phyloP scores from a whole-genome alignment of 2,888 invertebrate species.

The Campaea margaritaria region DNA sequence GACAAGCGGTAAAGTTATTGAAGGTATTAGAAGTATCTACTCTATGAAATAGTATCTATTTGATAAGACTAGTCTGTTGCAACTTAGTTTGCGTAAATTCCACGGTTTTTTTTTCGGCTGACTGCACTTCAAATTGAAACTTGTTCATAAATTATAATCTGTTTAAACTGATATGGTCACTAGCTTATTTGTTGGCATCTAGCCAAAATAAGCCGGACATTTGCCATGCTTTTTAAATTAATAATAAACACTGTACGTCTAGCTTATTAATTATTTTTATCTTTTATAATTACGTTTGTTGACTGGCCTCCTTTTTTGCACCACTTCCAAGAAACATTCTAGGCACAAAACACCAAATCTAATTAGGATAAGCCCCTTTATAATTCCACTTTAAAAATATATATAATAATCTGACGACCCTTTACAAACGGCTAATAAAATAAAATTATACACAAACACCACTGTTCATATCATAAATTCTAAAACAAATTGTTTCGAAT shows the following conservation, averaged over 20 bases:
- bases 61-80: background rate
- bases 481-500: slow-evolving; percentile 36
- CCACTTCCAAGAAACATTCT: background rate
- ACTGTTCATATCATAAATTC: slow-evolving; percentile 28
- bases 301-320: background rate
- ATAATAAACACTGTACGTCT: too few species aligned
- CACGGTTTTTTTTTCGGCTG: too few species aligned
- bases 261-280: too few species aligned
- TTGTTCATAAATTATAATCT: too few species aligned
- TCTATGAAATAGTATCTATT: background rate
- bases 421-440: slow-evolving; percentile 11
- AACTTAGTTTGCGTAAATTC: too few species aligned
- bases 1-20: slow-evolving; percentile 27
- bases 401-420: slow-evolving; percentile 12
- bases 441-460: slow-evolving; percentile 28
- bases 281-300: too few species aligned
- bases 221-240: too few species aligned
- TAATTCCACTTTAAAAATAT: slow-evolving; percentile 7
- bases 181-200: too few species aligned
- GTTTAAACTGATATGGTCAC: too few species aligned
- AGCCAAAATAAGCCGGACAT: too few species aligned
- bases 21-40: slow-evolving; percentile 10
- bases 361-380: background rate
- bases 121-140: too few species aligned
- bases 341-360: background rate